These are phyloP conservation scores for Pseudomyrmex dendroicus DNA, from an alignment of 1,140 invertebrate genomes.

Conservation along the genomic window DNA sequence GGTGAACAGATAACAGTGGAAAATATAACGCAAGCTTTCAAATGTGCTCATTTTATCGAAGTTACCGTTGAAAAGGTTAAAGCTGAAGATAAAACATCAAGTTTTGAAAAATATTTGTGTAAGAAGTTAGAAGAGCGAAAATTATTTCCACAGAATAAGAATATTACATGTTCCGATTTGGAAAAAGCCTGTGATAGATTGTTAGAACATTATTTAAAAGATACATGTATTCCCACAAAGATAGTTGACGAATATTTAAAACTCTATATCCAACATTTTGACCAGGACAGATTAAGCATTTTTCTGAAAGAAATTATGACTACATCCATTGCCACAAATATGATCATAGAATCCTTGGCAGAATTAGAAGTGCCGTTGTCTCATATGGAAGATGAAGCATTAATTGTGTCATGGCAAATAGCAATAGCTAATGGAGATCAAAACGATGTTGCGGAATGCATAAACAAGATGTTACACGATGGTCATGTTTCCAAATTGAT, in stretches of 20 bases:
- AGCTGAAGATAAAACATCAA: constrained; percentile 67
- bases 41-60: constrained; percentile 78
- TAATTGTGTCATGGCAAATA: constrained; percentile 80
- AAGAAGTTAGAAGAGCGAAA: constrained; percentile 70
- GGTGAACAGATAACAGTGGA: constrained; percentile 37
- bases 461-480: constrained; percentile 79
- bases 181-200: constrained; percentile 78
- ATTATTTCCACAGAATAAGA: constrained; percentile 24
- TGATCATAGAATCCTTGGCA: constrained; percentile 72
- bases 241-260: constrained; percentile 76
- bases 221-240: constrained; percentile 64
- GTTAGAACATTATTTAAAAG: constrained; percentile 78
- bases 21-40: constrained; percentile 72
- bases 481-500: constrained; percentile 73
- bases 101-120: constrained; percentile 77
- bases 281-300: constrained; percentile 75
- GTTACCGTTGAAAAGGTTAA: constrained; percentile 66
- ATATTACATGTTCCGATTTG: constrained; percentile 70
- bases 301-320: constrained; percentile 71
- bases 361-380: constrained; percentile 68
- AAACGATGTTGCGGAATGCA: constrained; percentile 73
- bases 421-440: constrained; percentile 75
- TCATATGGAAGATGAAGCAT: constrained; percentile 76
- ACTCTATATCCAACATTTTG: constrained; percentile 74
- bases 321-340: constrained; percentile 72